Conservation (phyloP, 2,888 invertebrate species). For the Schizaphis graminum region DNA sequence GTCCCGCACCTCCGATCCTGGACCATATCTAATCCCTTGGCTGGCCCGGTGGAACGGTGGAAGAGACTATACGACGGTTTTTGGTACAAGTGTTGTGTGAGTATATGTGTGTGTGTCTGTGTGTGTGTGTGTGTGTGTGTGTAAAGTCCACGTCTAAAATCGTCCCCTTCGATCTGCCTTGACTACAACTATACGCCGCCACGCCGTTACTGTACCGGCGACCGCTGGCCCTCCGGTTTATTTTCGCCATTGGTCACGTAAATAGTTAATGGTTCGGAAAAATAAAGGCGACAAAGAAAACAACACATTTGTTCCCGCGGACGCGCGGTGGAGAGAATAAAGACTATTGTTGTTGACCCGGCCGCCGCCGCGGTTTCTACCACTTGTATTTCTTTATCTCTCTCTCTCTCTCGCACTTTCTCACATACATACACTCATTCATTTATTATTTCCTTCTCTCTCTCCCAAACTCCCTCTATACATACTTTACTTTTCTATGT, state of each 20-base stretch:
- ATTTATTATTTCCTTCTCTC: neutral
- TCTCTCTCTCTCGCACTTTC: neutral
- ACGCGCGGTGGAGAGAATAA: constrained; percentile 6
- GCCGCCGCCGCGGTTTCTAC: constrained; percentile 53
- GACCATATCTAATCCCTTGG: constrained; percentile 64
- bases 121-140: neutral
- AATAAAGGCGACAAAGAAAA: constrained; percentile 66
- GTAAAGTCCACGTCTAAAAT: constrained; percentile 57
- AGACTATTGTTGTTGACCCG: constrained; percentile 60
- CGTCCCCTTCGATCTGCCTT: constrained; percentile 62
- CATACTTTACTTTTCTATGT: constrained; percentile 25
- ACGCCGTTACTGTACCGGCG: constrained; percentile 8
- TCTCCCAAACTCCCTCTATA: neutral
- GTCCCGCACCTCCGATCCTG: constrained; percentile 44
- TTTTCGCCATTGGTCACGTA: constrained; percentile 65
- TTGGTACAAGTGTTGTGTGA: constrained; percentile 58
- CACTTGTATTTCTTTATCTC: constrained; percentile 50
- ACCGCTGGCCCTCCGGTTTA: constrained; percentile 53
- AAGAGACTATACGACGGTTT: constrained; percentile 47
- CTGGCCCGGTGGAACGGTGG: constrained; percentile 3
- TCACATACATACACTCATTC: neutral
- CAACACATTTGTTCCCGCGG: constrained; percentile 59
- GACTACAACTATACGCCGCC: neutral
- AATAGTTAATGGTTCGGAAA: constrained; percentile 66
- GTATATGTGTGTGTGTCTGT: neutral